Percentiles rank a stretch among this genome's conserved stretches.
Conservation (phyloP, 2,113 vertebrate species). For the Chlamydotis undulata region DNA sequence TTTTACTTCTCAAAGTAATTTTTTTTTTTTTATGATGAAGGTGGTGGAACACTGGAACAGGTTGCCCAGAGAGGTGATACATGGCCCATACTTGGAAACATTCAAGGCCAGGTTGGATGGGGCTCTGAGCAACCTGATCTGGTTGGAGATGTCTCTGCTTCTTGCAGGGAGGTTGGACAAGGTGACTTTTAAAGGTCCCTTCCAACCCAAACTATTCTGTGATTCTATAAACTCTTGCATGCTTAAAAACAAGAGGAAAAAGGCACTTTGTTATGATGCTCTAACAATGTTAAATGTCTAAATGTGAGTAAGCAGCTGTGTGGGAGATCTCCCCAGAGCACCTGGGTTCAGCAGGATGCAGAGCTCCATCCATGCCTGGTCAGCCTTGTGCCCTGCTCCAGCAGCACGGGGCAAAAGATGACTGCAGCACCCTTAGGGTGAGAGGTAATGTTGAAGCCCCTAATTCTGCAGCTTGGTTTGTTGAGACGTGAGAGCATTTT, state of each 20-base stretch:
- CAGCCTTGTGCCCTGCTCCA: not conserved
- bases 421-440: not conserved
- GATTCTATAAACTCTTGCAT: not conserved
- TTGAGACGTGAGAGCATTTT: not conserved
- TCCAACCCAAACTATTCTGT: too few species aligned
- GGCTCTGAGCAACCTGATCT: too few species aligned
- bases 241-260: not conserved
- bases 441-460: not conserved
- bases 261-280: not conserved
- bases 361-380: not conserved
- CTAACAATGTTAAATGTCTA: not conserved
- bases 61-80: too few species aligned
- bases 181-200: too few species aligned
- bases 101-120: too few species aligned
- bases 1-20: not conserved
- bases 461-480: not conserved
- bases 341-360: not conserved
- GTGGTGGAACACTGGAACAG: too few species aligned
- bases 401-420: not conserved
- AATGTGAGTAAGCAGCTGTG: not conserved
- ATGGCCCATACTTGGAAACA: too few species aligned
- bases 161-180: too few species aligned
- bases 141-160: too few species aligned
- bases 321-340: not conserved
- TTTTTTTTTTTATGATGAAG: too few species aligned